phyloP scores from a whole-genome alignment of 2,888 invertebrate species.

The Hydriomena furcata region DNA sequence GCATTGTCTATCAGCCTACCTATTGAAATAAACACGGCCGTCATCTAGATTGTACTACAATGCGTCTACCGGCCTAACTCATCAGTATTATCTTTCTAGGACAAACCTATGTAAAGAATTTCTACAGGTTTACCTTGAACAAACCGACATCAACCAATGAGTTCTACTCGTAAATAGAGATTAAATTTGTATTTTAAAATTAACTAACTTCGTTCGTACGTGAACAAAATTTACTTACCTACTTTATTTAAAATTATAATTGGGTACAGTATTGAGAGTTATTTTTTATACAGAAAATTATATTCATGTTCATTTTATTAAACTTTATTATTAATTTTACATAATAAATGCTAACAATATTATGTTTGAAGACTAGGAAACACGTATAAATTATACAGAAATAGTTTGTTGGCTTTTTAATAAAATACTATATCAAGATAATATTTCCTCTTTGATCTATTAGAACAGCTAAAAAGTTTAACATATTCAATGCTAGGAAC shows the following conservation, averaged over 20 bases:
- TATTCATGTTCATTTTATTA: slow-evolving; percentile 9
- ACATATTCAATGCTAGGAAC: slow-evolving; percentile 2
- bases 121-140: slow-evolving; percentile 18
- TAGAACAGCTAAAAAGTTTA: slow-evolving; percentile 6
- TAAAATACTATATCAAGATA: neutral
- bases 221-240: no score
- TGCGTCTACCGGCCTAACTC: slow-evolving; percentile 17
- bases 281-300: neutral
- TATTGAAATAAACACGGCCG: neutral
- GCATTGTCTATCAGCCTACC: neutral
- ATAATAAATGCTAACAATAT: slow-evolving; percentile 12
- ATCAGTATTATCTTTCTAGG: slow-evolving; percentile 31
- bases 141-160: neutral
- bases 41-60: slow-evolving; percentile 7
- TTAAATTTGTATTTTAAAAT: no score
- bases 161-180: no score
- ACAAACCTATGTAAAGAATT: slow-evolving; percentile 20
- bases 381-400: slow-evolving; percentile 26
- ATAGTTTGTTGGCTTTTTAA: neutral
- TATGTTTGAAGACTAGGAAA: slow-evolving; percentile 47
- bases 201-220: no score
- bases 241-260: no score
- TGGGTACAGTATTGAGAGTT: no score
- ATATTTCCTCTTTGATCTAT: neutral
- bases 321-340: no score